phyloP scores from a whole-genome alignment of 30 jellyfish, hydroid and myxozoan species.

The Aurelia aurita region DNA sequence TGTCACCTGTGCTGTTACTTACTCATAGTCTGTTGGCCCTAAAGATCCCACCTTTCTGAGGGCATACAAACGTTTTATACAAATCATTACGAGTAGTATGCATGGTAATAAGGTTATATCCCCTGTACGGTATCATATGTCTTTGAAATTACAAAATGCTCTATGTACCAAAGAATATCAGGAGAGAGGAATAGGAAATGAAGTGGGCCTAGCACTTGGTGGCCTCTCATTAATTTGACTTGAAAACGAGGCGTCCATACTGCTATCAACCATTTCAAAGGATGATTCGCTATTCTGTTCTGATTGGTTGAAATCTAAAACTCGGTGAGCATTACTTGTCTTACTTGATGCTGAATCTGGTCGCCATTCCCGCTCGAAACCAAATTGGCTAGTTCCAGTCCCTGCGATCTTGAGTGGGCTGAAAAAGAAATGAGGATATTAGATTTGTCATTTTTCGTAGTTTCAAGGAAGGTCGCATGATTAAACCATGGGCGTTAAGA shows the following conservation, averaged over 20 bases:
- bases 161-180: not conserved
- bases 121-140: too few relatives aligned
- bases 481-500: too few relatives aligned
- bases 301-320: slow-evolving; percentile 21
- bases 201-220: slow-evolving; percentile 42
- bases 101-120: too few relatives aligned
- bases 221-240: slow-evolving; percentile 41
- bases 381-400: slow-evolving; percentile 89
- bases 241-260: slow-evolving; percentile 70
- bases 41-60: too few relatives aligned
- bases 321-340: slow-evolving; percentile 33
- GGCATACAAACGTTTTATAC: too few relatives aligned
- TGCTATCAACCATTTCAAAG: slow-evolving; percentile 52
- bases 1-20: too few relatives aligned
- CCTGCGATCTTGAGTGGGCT: slow-evolving; percentile 98
- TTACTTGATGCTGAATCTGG: slow-evolving; percentile 67
- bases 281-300: slow-evolving; percentile 48
- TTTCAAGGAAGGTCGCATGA: too few relatives aligned
- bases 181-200: slow-evolving; percentile 51
- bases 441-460: too few relatives aligned
- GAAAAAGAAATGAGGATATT: not conserved
- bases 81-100: too few relatives aligned
- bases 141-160: too few relatives aligned
- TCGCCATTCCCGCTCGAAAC: slow-evolving; percentile 85
- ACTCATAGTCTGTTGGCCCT: too few relatives aligned